phyloP scores from a whole-genome alignment of 2,888 invertebrate species.

The Mythimna ferrago region DNA sequence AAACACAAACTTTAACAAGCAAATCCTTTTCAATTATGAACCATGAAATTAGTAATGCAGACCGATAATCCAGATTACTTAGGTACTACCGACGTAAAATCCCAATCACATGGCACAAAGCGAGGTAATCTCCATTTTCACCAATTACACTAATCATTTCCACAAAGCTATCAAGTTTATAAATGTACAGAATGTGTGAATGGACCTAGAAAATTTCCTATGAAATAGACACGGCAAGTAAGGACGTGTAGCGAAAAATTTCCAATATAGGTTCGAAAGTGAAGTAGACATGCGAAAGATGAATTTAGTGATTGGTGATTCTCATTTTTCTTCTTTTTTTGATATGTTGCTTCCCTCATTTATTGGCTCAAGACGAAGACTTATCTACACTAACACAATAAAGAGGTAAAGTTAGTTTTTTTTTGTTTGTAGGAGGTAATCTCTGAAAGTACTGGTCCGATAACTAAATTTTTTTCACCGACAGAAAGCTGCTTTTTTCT shows the following conservation, averaged over 20 bases:
- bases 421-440: too few relatives aligned
- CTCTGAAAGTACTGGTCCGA: too few relatives aligned
- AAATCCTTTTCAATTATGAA: neutral
- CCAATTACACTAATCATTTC: conserved; percentile 42
- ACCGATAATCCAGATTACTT: conserved; percentile 16
- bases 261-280: conserved; percentile 6
- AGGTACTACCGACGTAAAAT: conserved; percentile 1
- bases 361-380: neutral
- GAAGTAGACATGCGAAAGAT: conserved; percentile 21
- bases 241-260: conserved; percentile 36
- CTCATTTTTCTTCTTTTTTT: neutral
- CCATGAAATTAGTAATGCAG: conserved; percentile 7
- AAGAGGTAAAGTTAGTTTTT: too few relatives aligned
- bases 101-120: conserved; percentile 36
- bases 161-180: conserved; percentile 39
- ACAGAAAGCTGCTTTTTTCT: too few relatives aligned
- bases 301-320: neutral
- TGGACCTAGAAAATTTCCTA: conserved; percentile 42
- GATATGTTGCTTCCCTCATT: neutral
- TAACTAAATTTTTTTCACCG: too few relatives aligned
- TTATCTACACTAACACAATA: too few relatives aligned
- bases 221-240: conserved; percentile 13
- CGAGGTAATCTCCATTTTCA: conserved; percentile 10
- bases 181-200: conserved; percentile 46
- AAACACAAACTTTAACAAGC: neutral